phyloP scores from a whole-genome alignment of 2,888 invertebrate genomes.

The Xiphydria camelus region DNA sequence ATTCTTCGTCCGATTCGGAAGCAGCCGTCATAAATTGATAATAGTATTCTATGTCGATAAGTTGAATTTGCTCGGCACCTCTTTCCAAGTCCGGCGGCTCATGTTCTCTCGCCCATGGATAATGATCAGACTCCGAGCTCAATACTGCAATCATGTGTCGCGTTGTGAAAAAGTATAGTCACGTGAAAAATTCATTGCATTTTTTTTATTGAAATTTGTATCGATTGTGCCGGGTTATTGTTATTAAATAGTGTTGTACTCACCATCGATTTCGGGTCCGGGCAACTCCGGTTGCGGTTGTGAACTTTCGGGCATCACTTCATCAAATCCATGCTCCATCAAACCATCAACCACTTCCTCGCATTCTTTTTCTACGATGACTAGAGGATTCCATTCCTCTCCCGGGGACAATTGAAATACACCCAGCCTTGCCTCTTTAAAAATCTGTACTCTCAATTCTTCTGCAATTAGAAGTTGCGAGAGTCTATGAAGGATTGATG shows the following conservation, averaged over 20 bases:
- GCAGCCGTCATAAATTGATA: conserved; percentile 63
- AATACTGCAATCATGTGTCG: too few relatives aligned
- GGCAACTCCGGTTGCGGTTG: conserved; percentile 16
- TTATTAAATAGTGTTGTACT: too few relatives aligned
- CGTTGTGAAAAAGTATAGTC: too few relatives aligned
- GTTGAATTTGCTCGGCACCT: conserved; percentile 62
- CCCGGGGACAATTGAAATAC: conserved; percentile 37
- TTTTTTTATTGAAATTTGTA: too few relatives aligned
- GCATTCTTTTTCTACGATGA: conserved; percentile 18
- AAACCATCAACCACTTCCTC: conserved; percentile 20
- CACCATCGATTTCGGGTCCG: conserved; percentile 39
- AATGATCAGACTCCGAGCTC: conserved; percentile 35
- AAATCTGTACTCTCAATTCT: conserved; percentile 67
- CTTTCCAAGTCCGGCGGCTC: conserved; percentile 74
- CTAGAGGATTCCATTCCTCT: conserved; percentile 46
- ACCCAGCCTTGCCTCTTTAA: conserved; percentile 58
- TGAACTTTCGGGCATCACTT: conserved; percentile 18
- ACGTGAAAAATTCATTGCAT: too few relatives aligned
- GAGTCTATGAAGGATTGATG: conserved; percentile 81
- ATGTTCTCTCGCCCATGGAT: conserved; percentile 60
- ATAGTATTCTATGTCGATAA: conserved; percentile 74
- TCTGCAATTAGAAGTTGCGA: conserved; percentile 72
- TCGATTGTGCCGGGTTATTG: too few relatives aligned
- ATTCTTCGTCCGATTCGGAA: conserved; percentile 22
- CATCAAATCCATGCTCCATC: conserved; percentile 23